Evolutionary conservation across 2,888 invertebrate genomes (phyloP).

Genomic region (Apamea sordens): DNA sequence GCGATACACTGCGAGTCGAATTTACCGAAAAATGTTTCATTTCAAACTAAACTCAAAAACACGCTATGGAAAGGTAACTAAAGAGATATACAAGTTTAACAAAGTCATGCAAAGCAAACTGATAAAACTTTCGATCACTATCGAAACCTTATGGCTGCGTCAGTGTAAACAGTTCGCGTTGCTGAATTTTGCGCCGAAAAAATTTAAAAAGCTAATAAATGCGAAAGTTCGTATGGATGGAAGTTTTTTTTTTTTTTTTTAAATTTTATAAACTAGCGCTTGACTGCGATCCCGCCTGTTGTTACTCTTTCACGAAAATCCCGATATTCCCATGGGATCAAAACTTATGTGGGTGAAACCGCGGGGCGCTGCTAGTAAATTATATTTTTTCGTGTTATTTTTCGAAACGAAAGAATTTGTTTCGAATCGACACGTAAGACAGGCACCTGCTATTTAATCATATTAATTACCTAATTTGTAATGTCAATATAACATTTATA

Average conservation of each 20-base stretch:
- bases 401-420: not conserved
- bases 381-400: not conserved
- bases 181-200: not conserved
- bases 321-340: too few species aligned
- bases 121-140: not conserved
- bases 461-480: slow-evolving; percentile 35
- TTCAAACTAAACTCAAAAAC: not conserved
- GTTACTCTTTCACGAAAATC: too few species aligned
- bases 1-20: too few species aligned
- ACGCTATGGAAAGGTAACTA: not conserved
- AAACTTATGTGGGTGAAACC: too few species aligned
- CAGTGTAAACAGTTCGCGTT: not conserved
- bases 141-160: not conserved
- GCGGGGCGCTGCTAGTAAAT: not conserved
- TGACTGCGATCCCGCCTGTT: too few species aligned
- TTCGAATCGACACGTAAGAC: not conserved
- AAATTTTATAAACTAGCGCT: too few species aligned
- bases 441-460: slow-evolving; percentile 20
- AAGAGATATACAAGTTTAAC: not conserved
- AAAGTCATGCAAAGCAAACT: not conserved
- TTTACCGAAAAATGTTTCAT: too few species aligned
- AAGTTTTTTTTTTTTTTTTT: too few species aligned
- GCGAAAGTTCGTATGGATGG: too few species aligned
- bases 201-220: not conserved
- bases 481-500: slow-evolving; percentile 52